Percentiles rank a stretch among this genome's conserved stretches.
phyloP scores from a whole-genome alignment of 2,888 invertebrate species.

The Acanthosepion esculentum region DNA sequence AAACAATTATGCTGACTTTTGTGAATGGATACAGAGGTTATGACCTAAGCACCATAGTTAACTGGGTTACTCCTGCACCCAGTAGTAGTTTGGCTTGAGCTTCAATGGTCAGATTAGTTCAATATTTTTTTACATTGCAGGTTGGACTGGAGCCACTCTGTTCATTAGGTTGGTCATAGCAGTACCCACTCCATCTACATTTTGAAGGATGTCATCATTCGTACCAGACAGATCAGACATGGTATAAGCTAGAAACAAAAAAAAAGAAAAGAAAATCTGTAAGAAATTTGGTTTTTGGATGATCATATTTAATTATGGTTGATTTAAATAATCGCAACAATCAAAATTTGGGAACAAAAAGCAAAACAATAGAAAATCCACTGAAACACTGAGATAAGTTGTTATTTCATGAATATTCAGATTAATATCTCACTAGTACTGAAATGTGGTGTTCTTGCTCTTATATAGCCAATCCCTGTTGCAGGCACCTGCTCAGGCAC shows the following conservation, averaged over 20 bases:
- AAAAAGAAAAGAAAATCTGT: background rate
- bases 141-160: constrained; percentile 25
- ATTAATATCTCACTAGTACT: no score
- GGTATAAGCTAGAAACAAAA: constrained; percentile 53
- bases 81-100: background rate
- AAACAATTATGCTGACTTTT: background rate
- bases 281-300: background rate
- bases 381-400: no score
- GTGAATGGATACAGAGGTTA: background rate
- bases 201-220: constrained; percentile 62
- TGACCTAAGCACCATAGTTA: background rate
- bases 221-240: constrained; percentile 49
- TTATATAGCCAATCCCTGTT: no score
- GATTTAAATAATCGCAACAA: background rate
- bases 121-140: constrained; percentile 14
- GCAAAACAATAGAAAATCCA: no score
- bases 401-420: no score
- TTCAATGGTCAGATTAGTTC: background rate
- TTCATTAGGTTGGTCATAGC: constrained; percentile 66
- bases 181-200: constrained; percentile 62
- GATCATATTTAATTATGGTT: background rate
- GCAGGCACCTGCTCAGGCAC: no score
- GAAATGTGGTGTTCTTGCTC: no score
- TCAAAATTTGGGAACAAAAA: background rate
- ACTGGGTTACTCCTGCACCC: background rate